Evolutionary conservation across 1,140 invertebrate genomes (phyloP), one percentile per base, ranked within the genome.

Genomic region (Zophobas atratus): DNA sequence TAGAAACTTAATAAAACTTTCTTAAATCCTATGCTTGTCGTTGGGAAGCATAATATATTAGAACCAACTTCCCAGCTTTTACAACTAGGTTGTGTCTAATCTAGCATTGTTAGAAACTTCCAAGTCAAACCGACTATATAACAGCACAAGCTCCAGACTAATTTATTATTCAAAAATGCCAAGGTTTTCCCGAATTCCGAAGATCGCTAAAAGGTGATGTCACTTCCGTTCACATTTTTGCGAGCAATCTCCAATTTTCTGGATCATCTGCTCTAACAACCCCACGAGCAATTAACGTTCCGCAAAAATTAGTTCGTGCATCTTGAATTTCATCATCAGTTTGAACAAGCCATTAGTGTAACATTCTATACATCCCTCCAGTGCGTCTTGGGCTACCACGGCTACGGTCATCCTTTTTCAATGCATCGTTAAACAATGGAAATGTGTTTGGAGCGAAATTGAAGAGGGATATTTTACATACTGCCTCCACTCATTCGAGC

Each of bases 391-490:
- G 49, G 71, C 43, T 57, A 74, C 56, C 53, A 32, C 8, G 53
- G 60, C 60, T 67, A 38, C 35, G 39, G 38, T 67, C 39, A 34
- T 67, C 60, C 60, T 67, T 67, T 33, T 67, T 33, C 60, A 20
- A 67, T 32, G 36, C 60, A 67, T 43, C 51, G 43, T 53, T 35
- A 35, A 70, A 77, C 75, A 77, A 77, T 77, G 75, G 56, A 67
- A 57, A 71, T 49, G 70, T 70, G 51, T 51, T 34, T 51, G 38
- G 70, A 77, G 75, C 71, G 75, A 67, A 41, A 36, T 49, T 71
- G 70, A 49, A 77, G 56, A 53, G 75, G 75, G 75, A 77, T 77
- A 77, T 77, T 77, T 77, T 77, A 56, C 75, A 77, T 77, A 77
- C 49, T 56, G 75, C 67, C 56, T 70, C 63, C 70, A 77, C 75